phyloP scores from a whole-genome alignment of 2,113 vertebrate genomes.

The Pygoscelis antarcticus region DNA sequence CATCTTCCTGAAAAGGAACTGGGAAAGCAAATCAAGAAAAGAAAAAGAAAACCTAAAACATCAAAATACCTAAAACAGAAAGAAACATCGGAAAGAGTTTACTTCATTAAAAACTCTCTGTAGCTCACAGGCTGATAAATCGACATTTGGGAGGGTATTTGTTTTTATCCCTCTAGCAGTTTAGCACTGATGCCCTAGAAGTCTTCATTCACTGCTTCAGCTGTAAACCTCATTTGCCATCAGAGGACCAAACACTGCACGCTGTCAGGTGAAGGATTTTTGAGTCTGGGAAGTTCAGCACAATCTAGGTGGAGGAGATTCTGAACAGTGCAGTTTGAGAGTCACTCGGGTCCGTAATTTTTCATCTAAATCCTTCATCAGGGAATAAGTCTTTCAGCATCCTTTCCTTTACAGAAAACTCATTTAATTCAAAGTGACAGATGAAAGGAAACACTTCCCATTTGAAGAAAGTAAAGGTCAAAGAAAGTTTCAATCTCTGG shows the following conservation, averaged over 20 bases:
- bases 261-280: not conserved
- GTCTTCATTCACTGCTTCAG: not conserved
- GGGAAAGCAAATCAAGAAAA: not conserved
- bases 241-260: not conserved
- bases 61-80: not conserved
- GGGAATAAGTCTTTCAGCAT: not conserved
- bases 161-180: not conserved
- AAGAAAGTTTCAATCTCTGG: not conserved
- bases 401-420: not conserved
- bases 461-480: not conserved
- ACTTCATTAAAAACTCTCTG: not conserved
- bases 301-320: not conserved
- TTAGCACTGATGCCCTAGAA: not conserved
- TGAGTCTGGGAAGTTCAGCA: not conserved
- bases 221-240: not conserved
- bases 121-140: not conserved
- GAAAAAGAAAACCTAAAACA: not conserved
- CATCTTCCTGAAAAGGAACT: not conserved
- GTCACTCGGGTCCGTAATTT: not conserved
- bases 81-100: not conserved
- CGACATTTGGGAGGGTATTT: not conserved
- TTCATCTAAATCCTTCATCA: not conserved
- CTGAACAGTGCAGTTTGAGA: not conserved
- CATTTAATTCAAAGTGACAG: not conserved
- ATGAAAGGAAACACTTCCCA: not conserved